Percentiles rank a stretch among this genome's conserved stretches.
Conservation (phyloP, 37 sponge, comb jelly and placozoan species). For the Chondrilla cf. caribensis region DNA sequence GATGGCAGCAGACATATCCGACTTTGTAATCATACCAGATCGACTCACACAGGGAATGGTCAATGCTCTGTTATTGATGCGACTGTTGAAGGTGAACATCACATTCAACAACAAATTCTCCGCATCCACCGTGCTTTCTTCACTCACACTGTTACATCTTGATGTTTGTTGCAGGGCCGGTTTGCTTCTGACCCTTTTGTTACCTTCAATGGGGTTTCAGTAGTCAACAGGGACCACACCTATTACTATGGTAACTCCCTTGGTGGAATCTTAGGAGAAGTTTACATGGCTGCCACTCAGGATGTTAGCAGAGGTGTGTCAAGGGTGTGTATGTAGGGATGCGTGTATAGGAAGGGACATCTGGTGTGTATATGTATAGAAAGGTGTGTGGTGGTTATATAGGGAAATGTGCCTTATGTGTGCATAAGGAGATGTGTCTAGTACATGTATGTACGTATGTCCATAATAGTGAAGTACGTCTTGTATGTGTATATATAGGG, state of each 20-base stretch:
- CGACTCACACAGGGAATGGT: slow-evolving; percentile 70
- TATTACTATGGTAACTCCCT: slow-evolving; percentile 81
- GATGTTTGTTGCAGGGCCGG: not conserved
- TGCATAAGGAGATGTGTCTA: not conserved
- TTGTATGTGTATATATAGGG: not conserved
- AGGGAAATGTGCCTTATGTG: not conserved
- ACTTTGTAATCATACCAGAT: slow-evolving; percentile 68
- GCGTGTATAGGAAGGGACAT: not conserved
- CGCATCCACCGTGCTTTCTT: too few species aligned
- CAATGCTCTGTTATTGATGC: slow-evolving; percentile 69
- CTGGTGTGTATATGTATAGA: not conserved
- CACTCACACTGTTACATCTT: too few species aligned
- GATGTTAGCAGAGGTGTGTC: slow-evolving; percentile 60
- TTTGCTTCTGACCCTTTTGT: slow-evolving; percentile 13
- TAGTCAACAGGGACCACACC: slow-evolving; percentile 20
- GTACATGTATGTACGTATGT: not conserved
- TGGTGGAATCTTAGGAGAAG: slow-evolving; percentile 73
- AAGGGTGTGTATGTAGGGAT: not conserved
- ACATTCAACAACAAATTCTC: too few species aligned
- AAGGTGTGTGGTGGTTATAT: too few species aligned
- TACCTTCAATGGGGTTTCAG: slow-evolving; percentile 20
- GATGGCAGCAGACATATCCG: slow-evolving; percentile 19
- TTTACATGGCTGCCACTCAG: slow-evolving; percentile 72
- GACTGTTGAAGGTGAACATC: slow-evolving; percentile 46
- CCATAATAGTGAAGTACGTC: too few species aligned